Percentiles rank a stretch among this genome's conserved stretches.
Conservation (phyloP, 2,113 vertebrate genomes). For the Tinamus guttatus region DNA sequence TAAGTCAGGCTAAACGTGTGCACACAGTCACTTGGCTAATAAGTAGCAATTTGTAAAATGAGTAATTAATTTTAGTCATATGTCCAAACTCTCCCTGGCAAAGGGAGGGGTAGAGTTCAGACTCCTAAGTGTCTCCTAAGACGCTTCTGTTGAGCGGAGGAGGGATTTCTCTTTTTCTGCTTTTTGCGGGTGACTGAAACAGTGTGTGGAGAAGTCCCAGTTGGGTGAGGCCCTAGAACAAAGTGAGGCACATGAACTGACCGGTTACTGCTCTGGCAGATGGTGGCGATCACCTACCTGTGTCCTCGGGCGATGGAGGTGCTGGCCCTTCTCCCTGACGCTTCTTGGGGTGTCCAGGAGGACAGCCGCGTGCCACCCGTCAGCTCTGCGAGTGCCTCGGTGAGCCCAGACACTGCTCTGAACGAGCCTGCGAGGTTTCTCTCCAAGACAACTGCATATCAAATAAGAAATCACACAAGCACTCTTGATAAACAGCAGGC, state of each 20-base stretch:
- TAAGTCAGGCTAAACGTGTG: neutral
- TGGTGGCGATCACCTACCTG: rapidly evolving
- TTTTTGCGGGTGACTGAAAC: rapidly evolving
- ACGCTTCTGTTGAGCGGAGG: neutral
- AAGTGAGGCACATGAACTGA: rapidly evolving
- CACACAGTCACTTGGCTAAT: neutral
- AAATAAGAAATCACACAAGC: slow-evolving; percentile 44
- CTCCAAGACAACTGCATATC: slow-evolving; percentile 34
- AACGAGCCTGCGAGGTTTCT: neutral
- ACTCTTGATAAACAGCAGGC: slow-evolving; percentile 71
- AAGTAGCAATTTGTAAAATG: neutral
- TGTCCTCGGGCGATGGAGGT: neutral
- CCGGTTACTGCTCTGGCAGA: neutral
- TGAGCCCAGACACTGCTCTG: neutral
- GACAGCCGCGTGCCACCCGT: neutral
- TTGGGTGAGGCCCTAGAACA: neutral
- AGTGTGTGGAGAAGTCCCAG: rapidly evolving
- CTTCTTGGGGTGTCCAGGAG: neutral
- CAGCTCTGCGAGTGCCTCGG: neutral
- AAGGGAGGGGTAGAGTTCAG: neutral
- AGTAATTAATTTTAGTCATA: slow-evolving; percentile 8
- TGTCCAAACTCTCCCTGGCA: neutral
- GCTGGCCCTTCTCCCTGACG: too few relatives aligned
- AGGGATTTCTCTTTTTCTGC: neutral
- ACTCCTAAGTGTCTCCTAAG: neutral